Conservation (phyloP, 2,888 invertebrate species). For the Lasius platythorax region DNA sequence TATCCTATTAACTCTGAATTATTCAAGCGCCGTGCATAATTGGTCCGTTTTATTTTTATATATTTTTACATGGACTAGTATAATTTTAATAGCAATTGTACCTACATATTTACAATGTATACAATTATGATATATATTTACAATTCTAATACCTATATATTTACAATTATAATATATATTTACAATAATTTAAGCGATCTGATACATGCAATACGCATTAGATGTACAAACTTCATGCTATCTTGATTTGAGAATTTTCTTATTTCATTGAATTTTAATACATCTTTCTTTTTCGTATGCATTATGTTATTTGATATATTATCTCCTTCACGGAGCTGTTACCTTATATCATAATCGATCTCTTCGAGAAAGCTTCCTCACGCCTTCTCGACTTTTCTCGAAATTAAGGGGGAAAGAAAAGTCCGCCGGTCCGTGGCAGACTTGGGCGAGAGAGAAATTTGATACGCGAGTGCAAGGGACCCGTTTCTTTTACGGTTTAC, state of each 20-base stretch:
- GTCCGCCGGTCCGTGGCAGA: neutral
- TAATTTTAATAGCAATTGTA: neutral
- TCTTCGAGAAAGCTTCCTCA: constrained; percentile 27
- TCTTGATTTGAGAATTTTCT: neutral
- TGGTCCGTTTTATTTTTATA: neutral
- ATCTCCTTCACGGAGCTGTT: neutral
- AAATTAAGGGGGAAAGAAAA: constrained; percentile 23
- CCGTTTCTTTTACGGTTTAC: constrained; percentile 59
- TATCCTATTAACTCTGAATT: constrained; percentile 8
- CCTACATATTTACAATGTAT: neutral
- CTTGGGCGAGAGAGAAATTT: constrained; percentile 33
- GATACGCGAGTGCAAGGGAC: constrained; percentile 36
- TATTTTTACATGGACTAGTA: neutral
- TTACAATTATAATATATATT: neutral
- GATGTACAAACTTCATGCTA: neutral
- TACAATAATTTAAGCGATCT: neutral
- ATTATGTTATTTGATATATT: neutral
- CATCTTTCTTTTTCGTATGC: neutral
- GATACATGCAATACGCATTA: neutral
- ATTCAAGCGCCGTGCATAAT: neutral
- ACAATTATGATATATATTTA: neutral
- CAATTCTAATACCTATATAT: neutral
- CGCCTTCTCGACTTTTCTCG: constrained; percentile 22
- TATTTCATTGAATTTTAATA: neutral
- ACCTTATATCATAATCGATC: constrained; percentile 25